These are phyloP conservation scores for Holcopasites calliopsidis DNA, from an alignment of 1,140 invertebrate species.

Conservation along the genomic window DNA sequence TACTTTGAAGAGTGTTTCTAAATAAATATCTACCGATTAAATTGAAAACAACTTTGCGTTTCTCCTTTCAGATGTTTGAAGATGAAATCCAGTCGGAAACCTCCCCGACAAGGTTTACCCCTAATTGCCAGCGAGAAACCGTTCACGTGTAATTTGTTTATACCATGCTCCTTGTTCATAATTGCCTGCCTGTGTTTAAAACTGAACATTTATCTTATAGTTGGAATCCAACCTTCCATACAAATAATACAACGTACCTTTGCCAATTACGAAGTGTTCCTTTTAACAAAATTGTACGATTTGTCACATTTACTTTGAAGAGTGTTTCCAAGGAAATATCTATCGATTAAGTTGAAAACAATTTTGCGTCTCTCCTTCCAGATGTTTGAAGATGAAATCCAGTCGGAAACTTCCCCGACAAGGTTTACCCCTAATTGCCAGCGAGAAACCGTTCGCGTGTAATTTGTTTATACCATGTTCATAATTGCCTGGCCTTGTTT, in stretches of 20 bases:
- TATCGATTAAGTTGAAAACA: too few species aligned
- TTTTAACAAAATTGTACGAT: background rate
- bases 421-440: slow-evolving; percentile 75
- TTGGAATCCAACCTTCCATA: slow-evolving; percentile 37
- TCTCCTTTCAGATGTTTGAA: slow-evolving; percentile 5
- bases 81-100: slow-evolving; percentile 53
- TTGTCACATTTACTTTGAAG: background rate
- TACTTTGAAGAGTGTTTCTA: too few species aligned
- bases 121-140: slow-evolving; percentile 75
- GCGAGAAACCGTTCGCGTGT: slow-evolving; percentile 74
- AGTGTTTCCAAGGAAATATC: too few species aligned
- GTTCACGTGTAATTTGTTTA: slow-evolving; percentile 77
- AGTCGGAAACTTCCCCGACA: slow-evolving; percentile 70
- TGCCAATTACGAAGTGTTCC: background rate
- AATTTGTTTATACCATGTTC: slow-evolving; percentile 75
- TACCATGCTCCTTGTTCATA: slow-evolving; percentile 62
- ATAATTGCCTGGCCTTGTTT: slow-evolving; percentile 67
- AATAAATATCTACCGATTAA: too few species aligned
- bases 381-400: slow-evolving; percentile 24
- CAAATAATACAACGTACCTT: slow-evolving; percentile 3
- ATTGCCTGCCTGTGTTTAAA: slow-evolving; percentile 61
- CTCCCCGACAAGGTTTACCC: slow-evolving; percentile 74
- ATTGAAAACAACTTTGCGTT: background rate
- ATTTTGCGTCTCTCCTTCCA: background rate
- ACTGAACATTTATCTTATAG: slow-evolving; percentile 67